These are phyloP conservation scores for Periophthalmus modestus DNA, from an alignment of 2,113 vertebrate genomes.

Conservation along the genomic window DNA sequence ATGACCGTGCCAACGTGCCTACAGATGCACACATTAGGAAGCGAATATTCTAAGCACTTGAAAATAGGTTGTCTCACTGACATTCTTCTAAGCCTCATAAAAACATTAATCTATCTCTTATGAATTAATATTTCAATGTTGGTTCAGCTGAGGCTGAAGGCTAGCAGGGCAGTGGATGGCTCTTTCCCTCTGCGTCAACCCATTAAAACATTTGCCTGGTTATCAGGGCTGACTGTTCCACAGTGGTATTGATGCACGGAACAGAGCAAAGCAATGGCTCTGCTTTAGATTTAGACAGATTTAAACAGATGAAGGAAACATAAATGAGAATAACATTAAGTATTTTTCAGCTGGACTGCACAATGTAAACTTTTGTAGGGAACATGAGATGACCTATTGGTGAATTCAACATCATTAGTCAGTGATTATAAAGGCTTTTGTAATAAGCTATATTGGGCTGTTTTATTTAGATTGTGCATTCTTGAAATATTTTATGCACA, in stretches of 20 bases:
- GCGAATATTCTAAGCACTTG: constrained; percentile 10
- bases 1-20: background rate
- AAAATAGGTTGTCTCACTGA: constrained; percentile 76
- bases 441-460: background rate
- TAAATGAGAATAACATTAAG: background rate
- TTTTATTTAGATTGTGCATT: too few relatives aligned
- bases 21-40: background rate
- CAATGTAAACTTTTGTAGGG: too few relatives aligned
- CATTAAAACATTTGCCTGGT: constrained; percentile 38
- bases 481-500: too few relatives aligned
- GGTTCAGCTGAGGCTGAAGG: constrained; percentile 54
- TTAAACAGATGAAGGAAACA: background rate
- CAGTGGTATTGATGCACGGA: constrained; percentile 5
- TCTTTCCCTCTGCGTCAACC: constrained; percentile 34
- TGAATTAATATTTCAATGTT: constrained; percentile 71
- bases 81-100: constrained; percentile 73
- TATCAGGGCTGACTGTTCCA: constrained; percentile 18
- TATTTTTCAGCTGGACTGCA: background rate
- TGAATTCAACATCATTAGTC: constrained; percentile 41
- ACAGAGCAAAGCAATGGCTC: constrained; percentile 4
- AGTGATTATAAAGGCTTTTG: background rate
- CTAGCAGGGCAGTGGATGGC: constrained; percentile 37
- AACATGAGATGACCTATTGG: constrained; percentile 28
- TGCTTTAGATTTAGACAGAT: constrained; percentile 3
- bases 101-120: constrained; percentile 66